phyloP scores from a whole-genome alignment of 2,113 vertebrate genomes.

The Takifugu flavidus region DNA sequence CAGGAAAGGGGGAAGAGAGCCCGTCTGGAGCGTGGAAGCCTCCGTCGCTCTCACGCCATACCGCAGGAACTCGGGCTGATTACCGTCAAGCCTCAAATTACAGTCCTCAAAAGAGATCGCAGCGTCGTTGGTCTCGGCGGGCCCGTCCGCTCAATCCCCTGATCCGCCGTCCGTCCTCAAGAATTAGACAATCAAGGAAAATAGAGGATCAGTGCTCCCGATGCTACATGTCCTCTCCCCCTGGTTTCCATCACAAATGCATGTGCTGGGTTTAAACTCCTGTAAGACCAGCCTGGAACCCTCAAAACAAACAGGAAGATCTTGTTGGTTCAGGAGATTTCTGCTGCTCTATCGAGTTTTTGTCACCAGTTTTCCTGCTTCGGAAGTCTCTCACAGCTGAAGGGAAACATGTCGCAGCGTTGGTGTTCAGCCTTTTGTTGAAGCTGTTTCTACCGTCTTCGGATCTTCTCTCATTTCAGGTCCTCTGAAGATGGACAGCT shows the following conservation, averaged over 20 bases:
- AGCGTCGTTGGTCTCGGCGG: constrained; percentile 58
- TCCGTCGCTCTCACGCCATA: constrained; percentile 60
- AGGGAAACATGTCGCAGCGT: constrained; percentile 41
- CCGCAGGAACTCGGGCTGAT: constrained; percentile 67
- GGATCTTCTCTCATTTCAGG: constrained; percentile 69
- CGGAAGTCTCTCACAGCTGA: neutral
- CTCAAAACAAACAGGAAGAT: constrained; percentile 45
- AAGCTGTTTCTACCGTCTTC: constrained; percentile 59
- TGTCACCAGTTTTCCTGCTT: neutral
- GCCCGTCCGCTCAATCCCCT: constrained; percentile 32
- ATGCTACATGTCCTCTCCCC: constrained; percentile 53
- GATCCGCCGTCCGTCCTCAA: constrained; percentile 38
- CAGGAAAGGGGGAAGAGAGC: constrained; percentile 39
- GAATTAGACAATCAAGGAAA: constrained; percentile 63
- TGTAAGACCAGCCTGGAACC: constrained; percentile 40
- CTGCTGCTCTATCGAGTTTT: neutral
- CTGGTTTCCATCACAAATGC: constrained; percentile 24
- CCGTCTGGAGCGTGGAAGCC: constrained; percentile 58
- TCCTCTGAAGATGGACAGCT: constrained; percentile 86
- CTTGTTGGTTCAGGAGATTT: neutral
- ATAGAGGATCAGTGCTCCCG: constrained; percentile 55
- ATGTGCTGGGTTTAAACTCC: constrained; percentile 37
- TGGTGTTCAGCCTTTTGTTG: constrained; percentile 49
- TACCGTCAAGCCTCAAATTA: constrained; percentile 71
- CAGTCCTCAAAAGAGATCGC: constrained; percentile 64